Conservation (phyloP, 2,888 invertebrate species). For the Tipula lateralis region DNA sequence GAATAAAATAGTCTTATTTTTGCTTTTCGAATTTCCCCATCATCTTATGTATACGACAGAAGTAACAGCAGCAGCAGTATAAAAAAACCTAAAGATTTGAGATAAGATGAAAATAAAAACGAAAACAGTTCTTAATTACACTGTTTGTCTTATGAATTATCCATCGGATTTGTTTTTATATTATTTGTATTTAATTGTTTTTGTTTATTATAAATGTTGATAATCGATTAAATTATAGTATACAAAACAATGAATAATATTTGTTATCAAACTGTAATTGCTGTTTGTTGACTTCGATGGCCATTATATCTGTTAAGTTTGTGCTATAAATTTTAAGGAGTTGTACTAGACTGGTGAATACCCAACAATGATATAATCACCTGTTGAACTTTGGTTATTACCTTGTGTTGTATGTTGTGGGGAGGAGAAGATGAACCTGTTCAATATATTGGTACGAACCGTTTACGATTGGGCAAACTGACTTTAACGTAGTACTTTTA, state of each 20-base stretch:
- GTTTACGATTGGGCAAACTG: too few species aligned
- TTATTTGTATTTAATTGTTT: background rate
- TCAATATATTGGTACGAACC: too few species aligned
- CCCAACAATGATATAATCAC: too few species aligned
- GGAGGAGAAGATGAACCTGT: too few species aligned
- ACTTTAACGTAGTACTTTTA: too few species aligned
- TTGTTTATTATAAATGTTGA: background rate
- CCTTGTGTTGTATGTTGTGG: too few species aligned
- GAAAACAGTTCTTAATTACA: background rate
- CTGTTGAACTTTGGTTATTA: too few species aligned
- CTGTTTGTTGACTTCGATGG: background rate
- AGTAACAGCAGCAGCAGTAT: background rate
- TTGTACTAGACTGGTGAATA: too few species aligned
- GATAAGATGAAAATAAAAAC: background rate
- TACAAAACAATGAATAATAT: background rate
- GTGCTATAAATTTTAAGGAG: background rate
- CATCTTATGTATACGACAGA: background rate
- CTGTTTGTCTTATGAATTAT: conserved; percentile 19
- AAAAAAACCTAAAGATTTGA: background rate
- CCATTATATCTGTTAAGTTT: background rate
- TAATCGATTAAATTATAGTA: background rate
- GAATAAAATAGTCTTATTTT: background rate
- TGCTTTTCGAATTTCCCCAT: background rate
- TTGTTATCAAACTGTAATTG: background rate
- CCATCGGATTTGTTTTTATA: background rate